Evolutionary conservation across 2,888 invertebrate species (phyloP), one percentile per base, ranked within the genome.

Genomic region (Sturmia bella): DNA sequence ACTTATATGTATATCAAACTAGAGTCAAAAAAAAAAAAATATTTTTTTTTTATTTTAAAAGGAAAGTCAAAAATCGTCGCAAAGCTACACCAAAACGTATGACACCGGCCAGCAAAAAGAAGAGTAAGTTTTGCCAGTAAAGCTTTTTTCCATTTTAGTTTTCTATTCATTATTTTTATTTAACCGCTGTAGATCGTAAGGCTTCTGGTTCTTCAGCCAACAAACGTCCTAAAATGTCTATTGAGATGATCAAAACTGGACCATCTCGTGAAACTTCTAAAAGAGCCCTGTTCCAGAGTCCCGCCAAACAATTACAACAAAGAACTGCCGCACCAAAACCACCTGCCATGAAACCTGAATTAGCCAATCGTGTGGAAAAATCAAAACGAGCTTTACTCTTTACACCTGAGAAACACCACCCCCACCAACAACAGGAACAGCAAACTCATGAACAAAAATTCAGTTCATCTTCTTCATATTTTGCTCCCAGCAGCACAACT

Each of bases 281-380:
- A 85, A 92, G 96, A 73, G 95, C 95, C 0, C 89, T 96, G 1
- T 96, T 96, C 85, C 93, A 95, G 85, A 96, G 95, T 87, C 95
- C 96, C 1, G 94, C 93, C 84, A 92, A 92, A 83, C 90, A 87
- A 11, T 93, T 92, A 84, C 92, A 92, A 80, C 91, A 86, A 52
- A 86, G 75, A 84, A 80, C 83, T 37, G 63, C 70, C 0, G 15
- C 85, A 19, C 85, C 87, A 3, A 80, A 80, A 61, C 85, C 85
- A 87, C 86, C 85, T 87, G 84, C 72, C 73, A 89, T 74, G 74
- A 92, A 84, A 87, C 92, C 86, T 69, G 92, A 81, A 91, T 91
- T 69, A 88, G 92, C 87, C 87, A 93, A 84, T 87, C 92, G 86
- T 86, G 88, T 92, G 5, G 92, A 93, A 88, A 93, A 91, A 84